A percentile compares a stretch with the other conserved stretches of the same genome.
Evolutionary conservation across 1,140 invertebrate genomes (phyloP).

Genomic region (Adoxophyes honmai): DNA sequence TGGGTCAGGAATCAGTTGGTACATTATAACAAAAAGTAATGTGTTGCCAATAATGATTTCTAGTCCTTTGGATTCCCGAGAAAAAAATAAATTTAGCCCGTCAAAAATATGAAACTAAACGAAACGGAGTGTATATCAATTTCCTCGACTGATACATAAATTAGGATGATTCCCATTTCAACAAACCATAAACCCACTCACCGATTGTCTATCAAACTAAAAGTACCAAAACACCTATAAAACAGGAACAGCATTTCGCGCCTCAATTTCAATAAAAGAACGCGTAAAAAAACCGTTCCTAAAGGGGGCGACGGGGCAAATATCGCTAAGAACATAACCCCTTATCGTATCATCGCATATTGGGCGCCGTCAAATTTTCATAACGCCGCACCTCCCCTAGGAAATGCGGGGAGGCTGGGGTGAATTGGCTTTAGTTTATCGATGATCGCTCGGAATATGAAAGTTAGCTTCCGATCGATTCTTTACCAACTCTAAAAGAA

Average conservation of each 20-base stretch:
- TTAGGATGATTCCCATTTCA: not conserved
- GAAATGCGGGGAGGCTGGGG: slow-evolving; percentile 34
- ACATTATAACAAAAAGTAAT: no score
- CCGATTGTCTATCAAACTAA: not conserved
- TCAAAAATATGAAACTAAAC: no score
- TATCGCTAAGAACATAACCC: slow-evolving; percentile 27
- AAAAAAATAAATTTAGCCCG: no score
- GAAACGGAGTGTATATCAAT: no score
- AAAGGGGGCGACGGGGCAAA: slow-evolving; percentile 13
- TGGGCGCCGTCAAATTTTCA: slow-evolving; percentile 56
- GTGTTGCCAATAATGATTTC: no score
- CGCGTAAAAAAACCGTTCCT: not conserved
- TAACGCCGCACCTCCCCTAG: slow-evolving; percentile 39
- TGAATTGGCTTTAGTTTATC: slow-evolving; percentile 34
- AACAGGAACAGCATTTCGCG: not conserved
- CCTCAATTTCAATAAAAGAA: slow-evolving; percentile 13
- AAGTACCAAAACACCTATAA: not conserved
- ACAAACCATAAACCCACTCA: not conserved
- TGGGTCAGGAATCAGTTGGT: no score
- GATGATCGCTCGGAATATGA: slow-evolving; percentile 32
- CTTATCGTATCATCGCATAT: slow-evolving; percentile 49
- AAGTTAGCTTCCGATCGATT: not conserved
- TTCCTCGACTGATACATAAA: no score
- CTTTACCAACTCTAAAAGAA: no score
- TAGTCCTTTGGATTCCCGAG: no score